phyloP scores from a whole-genome alignment of 2,113 vertebrate genomes.

The Mastomys natalensis region DNA sequence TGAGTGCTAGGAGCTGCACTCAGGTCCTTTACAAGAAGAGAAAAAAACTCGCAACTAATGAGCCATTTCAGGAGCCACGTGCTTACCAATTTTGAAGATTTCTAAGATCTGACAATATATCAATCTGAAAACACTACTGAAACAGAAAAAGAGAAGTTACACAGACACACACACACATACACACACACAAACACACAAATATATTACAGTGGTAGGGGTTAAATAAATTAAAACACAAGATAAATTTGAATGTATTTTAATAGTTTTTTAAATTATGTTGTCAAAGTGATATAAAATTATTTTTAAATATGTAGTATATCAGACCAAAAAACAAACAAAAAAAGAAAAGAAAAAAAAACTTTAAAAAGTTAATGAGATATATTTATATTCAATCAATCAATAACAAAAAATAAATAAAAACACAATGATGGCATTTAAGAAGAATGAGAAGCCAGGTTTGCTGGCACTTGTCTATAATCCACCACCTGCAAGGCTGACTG shows the following conservation, averaged over 20 bases:
- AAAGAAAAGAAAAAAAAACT: not conserved
- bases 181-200: not conserved
- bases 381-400: not conserved
- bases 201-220: conserved; percentile 18
- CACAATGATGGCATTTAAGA: conserved; percentile 4
- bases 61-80: not conserved
- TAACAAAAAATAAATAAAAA: not conserved
- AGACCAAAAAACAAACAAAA: not conserved
- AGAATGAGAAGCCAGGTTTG: not conserved
- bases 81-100: not conserved
- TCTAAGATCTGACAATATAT: not conserved
- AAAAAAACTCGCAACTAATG: not conserved
- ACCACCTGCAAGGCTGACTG: not conserved
- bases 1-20: not conserved
- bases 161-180: not conserved
- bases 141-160: not conserved
- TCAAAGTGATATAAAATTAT: not conserved
- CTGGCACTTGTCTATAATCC: not conserved
- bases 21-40: not conserved
- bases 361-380: conserved; percentile 11
- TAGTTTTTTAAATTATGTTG: not conserved
- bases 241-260: conserved; percentile 17
- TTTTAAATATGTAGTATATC: not conserved
- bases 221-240: not conserved
- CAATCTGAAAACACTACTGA: not conserved